Conservation (phyloP, 2,888 invertebrate species). For the Drosophila parthenogenetica region DNA sequence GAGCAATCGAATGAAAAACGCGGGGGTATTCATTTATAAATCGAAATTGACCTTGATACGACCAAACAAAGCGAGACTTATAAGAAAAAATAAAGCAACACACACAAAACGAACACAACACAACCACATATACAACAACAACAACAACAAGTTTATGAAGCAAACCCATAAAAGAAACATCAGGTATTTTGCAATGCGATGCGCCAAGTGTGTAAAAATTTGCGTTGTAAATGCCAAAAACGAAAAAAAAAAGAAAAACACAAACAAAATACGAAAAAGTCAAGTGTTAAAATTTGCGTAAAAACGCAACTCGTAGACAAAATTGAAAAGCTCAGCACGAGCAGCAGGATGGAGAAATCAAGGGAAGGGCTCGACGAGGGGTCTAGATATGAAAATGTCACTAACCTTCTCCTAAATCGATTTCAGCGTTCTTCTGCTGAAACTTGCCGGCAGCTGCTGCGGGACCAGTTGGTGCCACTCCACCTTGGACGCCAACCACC, state of each 20-base stretch:
- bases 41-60: conserved; percentile 71
- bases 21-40: conserved; percentile 49
- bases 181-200: conserved; percentile 51
- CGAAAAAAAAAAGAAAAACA: conserved; percentile 11
- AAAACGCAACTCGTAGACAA: conserved; percentile 12
- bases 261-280: conserved; percentile 4
- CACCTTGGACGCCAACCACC: conserved; percentile 61
- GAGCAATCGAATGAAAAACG: conserved; percentile 20
- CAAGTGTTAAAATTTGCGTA: conserved; percentile 46
- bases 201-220: conserved; percentile 47
- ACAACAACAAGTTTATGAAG: conserved; percentile 21
- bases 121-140: conserved; percentile 10
- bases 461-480: conserved; percentile 66
- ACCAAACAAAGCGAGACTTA: conserved; percentile 53
- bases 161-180: conserved; percentile 22
- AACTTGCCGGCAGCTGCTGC: conserved; percentile 80
- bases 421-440: conserved; percentile 83
- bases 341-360: not conserved
- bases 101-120: conserved; percentile 6
- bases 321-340: conserved; percentile 36
- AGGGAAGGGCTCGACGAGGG: not conserved
- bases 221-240: conserved; percentile 41
- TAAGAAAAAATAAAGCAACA: conserved; percentile 21
- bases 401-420: conserved; percentile 85
- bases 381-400: conserved; percentile 28